phyloP scores from a whole-genome alignment of 2,113 vertebrate genomes.

The Aleadryas rufinucha region DNA sequence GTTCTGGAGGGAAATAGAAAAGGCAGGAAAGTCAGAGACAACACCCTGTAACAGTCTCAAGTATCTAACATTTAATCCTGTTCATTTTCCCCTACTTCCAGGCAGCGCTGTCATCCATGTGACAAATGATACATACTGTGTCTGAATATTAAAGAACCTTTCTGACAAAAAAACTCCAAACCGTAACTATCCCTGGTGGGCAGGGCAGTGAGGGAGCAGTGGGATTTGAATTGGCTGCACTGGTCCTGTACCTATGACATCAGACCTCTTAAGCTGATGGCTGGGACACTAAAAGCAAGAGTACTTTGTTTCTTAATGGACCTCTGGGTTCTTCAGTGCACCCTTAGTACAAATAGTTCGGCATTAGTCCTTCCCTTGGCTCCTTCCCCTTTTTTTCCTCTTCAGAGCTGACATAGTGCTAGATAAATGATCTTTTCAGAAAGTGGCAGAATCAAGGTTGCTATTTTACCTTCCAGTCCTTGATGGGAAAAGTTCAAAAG shows the following conservation, averaged over 20 bases:
- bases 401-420: background rate
- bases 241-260: background rate
- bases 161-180: background rate
- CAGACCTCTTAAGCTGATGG: background rate
- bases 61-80: background rate
- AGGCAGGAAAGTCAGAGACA: background rate
- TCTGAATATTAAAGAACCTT: background rate
- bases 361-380: background rate
- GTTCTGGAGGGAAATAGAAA: background rate
- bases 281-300: background rate
- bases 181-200: background rate
- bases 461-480: background rate
- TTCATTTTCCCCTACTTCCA: background rate
- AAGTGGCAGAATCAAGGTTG: background rate
- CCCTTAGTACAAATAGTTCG: background rate
- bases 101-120: background rate
- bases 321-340: background rate
- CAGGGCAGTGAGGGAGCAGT: background rate
- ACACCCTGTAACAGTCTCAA: rapidly evolving
- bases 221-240: background rate
- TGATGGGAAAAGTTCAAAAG: background rate
- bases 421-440: background rate
- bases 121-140: rapidly evolving
- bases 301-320: background rate
- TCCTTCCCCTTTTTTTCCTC: background rate